A percentile compares a stretch with the other conserved stretches of the same genome.
These are phyloP conservation scores for Phylloscopus trochiloides DNA, from an alignment of 2,113 vertebrate genomes.

Conservation along the genomic window DNA sequence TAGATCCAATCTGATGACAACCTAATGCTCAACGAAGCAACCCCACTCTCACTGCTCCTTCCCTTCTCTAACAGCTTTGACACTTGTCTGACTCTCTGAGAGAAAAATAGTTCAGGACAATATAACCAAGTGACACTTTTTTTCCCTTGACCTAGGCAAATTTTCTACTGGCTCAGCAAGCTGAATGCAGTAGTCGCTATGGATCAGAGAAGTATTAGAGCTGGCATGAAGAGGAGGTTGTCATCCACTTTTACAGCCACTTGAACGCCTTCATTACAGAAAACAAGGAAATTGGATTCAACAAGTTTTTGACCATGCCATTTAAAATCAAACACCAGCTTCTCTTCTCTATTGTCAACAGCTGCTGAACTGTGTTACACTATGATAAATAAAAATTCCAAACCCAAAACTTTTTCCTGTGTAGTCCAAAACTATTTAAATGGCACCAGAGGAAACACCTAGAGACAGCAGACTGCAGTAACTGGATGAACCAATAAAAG, in stretches of 20 bases:
- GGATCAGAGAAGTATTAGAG: background rate
- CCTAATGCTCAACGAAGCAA: background rate
- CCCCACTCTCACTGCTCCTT: background rate
- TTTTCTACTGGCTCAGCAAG: background rate
- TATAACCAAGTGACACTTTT: background rate
- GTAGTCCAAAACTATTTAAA: background rate
- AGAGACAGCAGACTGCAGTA: background rate
- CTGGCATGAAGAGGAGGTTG: background rate
- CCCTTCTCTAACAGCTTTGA: background rate
- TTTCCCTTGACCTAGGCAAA: background rate
- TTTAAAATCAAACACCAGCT: background rate
- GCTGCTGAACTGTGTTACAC: background rate
- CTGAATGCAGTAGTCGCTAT: background rate
- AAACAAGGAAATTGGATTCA: background rate
- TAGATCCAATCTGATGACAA: background rate
- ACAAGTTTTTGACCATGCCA: background rate
- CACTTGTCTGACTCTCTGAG: background rate
- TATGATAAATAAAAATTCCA: background rate
- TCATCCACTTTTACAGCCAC: background rate
- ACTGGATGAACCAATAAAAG: rapidly evolving
- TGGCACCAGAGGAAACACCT: background rate
- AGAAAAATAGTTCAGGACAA: background rate
- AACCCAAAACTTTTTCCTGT: background rate
- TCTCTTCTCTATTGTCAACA: background rate
- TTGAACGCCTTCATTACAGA: background rate